phyloP scores from a whole-genome alignment of 2,888 invertebrate species.

The Synergus japonicus region DNA sequence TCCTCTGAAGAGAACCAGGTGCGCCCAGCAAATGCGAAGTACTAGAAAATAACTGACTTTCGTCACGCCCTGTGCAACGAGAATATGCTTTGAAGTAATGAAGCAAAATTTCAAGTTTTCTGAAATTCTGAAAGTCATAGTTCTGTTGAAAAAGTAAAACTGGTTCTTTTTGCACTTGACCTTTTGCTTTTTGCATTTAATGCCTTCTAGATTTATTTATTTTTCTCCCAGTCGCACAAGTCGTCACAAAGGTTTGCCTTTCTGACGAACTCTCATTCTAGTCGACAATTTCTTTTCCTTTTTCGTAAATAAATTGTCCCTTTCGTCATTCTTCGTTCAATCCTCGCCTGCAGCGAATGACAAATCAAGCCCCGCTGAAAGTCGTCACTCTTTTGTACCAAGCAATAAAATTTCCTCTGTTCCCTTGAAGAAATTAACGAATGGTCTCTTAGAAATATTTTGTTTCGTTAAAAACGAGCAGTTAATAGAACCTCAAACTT shows the following conservation, averaged over 20 bases:
- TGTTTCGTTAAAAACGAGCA: neutral
- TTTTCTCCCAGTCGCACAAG: constrained; percentile 23
- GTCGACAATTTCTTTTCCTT: constrained; percentile 25
- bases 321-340: constrained; percentile 22
- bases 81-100: neutral
- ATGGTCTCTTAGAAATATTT: constrained; percentile 26
- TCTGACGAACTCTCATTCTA: constrained; percentile 35
- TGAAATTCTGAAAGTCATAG: neutral
- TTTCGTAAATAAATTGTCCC: constrained; percentile 32
- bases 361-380: constrained; percentile 27
- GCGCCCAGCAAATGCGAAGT: constrained; percentile 24
- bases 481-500: neutral
- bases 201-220: constrained; percentile 19
- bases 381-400: constrained; percentile 33
- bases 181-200: constrained; percentile 15
- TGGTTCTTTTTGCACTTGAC: neutral
- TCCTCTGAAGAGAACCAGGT: constrained; percentile 17
- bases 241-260: constrained; percentile 32
- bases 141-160: neutral
- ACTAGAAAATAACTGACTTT: constrained; percentile 32
- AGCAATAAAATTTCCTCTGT: constrained; percentile 39
- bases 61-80: constrained; percentile 22
- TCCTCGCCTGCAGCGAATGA: constrained; percentile 30
- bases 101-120: neutral
- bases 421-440: constrained; percentile 16